Conservation (phyloP, 2,797 vertebrate species). For the Gallinago stenura region DNA sequence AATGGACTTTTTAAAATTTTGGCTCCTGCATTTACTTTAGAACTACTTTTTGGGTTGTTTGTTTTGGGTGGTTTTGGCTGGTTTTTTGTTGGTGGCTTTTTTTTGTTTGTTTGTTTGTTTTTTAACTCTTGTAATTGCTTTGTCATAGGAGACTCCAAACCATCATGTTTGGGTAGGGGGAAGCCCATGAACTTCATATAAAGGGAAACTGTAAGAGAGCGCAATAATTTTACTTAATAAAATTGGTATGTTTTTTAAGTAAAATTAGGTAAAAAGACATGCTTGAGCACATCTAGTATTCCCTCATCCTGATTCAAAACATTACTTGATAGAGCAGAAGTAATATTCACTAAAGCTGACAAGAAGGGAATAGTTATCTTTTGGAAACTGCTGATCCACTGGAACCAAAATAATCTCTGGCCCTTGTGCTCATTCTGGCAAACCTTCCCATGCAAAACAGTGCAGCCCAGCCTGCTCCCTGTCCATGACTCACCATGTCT, state of each 20-base stretch:
- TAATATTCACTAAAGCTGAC: background rate
- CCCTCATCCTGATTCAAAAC: background rate
- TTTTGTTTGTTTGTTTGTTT: too few relatives aligned
- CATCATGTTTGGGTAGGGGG: rapidly evolving
- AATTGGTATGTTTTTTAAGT: background rate
- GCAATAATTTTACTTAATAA: too few relatives aligned
- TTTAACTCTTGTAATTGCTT: background rate
- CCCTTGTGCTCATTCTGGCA: background rate
- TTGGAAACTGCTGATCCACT: background rate
- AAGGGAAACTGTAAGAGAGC: background rate
- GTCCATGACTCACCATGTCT: too few relatives aligned
- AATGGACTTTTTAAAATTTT: background rate
- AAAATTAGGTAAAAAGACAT: background rate
- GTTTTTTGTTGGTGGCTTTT: too few relatives aligned
- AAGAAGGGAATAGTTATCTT: background rate
- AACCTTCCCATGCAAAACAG: background rate
- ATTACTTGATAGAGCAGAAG: background rate
- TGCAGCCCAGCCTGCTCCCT: background rate
- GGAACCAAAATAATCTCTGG: background rate
- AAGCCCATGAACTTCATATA: background rate
- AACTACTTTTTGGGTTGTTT: background rate
- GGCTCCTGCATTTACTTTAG: background rate
- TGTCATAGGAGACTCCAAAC: background rate
- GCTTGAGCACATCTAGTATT: background rate
- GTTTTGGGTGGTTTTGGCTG: too few relatives aligned